Base-by-base conservation (phyloP, 2,113 vertebrate genomes). In the Mesembrinibis cayennensis region DNA sequence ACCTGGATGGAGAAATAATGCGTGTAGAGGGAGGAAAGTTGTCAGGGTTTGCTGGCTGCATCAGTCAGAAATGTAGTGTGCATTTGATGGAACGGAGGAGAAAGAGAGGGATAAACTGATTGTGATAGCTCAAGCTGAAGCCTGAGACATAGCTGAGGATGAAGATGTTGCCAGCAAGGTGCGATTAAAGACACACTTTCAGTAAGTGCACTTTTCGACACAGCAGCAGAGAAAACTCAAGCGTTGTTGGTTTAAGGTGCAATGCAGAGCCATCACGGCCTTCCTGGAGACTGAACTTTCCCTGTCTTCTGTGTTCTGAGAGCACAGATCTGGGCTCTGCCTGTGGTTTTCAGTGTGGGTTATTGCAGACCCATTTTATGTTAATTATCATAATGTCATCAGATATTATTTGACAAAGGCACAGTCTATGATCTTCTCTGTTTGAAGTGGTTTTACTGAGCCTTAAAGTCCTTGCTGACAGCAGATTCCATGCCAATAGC, bases 371-470 rank as follows among this genome's bases (percentile, higher is more conserved):
- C 89, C 71, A 89, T 94, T 96, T 93, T 59, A 95, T 95, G 78
- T 96, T 94, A 88, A 96, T 70, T 80, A 88, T 92, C 93, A 16
- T 50, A 82, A 90, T 95, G 87, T 93, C 71, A 96, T 95, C 96
- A 95, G 91, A 88, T 73, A 90, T 91, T 97, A 95, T 95, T 95
- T 93, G 82, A 71, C 84, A 76, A 50, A 90, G 62, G 45, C 92
- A 93, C 55, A 59, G 71, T 47, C 71, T 97, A 70, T 96, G 96
- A 97, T 94, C 87, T 70, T 38, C 74, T 87, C 56, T 78, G 84
- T 96, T 97, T 97, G 97, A 97, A 96, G 97, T 97, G 97, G 96
- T 94, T 96, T 97, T 80, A 78, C 91, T 82, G 30, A 91, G 89
- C 18, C 67, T 79, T 91, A 10, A 93, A 92, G 95, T 93, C 96